Base-by-base conservation (phyloP, 2,113 vertebrate genomes). In the Pituophis catenifer region DNA sequence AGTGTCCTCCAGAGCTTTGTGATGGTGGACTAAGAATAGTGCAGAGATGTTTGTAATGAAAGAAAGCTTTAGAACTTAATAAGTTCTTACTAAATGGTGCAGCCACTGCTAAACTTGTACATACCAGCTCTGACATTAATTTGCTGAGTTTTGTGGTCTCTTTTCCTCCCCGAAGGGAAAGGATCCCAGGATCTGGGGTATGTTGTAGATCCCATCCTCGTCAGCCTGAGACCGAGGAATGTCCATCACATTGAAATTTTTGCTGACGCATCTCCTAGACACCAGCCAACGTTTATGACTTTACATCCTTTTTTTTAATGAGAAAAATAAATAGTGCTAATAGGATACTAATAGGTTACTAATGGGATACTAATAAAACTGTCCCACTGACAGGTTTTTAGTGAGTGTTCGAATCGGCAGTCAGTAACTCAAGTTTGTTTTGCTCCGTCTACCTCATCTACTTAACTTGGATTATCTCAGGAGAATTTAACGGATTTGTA, bases 241-340 rank as follows among this genome's bases (percentile, higher is more conserved):
- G 21, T 24, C 29, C 1, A 4, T 52, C 33, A 21, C n/a, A 2
- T 19, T 5, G 29, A 52, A 90, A 65, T 8, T 0, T 0, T 1
- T 13, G 44, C 9, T 0, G 0, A 57, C n/a, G 55, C 81, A 86
- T 86, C 38, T 85, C 33, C 4, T 23, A 44, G 81, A 44, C 23
- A n/a, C 26, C 21, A 53, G 86, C 50, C 86, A 54, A 29, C 9
- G 8, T 58, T 75, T 70, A 11, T 13, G 52, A 59, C 65, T 81
- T 24, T 75, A 7, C 4, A 11, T 33, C 5, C 0, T 48, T 48
- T 2, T 8, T 21, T 50, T 50, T 48, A 11, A 48, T 38, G 44
- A 65, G 50, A 9, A 48, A 55, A 70, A 55, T 13, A 65, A 65
- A 8, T 53, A 38, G 50, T 19, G 17, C 21, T 54, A 9, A 8